phyloP scores from a whole-genome alignment of 2,888 invertebrate genomes.

The Drosophila formosana region DNA sequence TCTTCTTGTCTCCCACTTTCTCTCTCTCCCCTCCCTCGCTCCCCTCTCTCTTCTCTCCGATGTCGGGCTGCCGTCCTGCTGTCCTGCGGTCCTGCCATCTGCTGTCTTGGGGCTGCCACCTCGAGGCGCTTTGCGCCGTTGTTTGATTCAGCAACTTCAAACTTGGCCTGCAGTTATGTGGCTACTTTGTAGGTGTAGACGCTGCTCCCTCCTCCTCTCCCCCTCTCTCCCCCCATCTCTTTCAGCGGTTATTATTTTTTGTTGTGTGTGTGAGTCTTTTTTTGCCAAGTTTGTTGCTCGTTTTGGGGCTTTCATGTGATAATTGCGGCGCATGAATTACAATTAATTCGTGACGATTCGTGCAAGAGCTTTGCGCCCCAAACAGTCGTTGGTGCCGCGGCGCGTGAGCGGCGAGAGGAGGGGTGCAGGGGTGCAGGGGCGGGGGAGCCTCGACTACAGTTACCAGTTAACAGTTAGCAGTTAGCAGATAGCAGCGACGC shows the following conservation, averaged over 20 bases:
- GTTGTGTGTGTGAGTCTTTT: slow-evolving; percentile 9
- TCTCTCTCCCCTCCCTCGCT: background rate
- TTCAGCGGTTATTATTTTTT: slow-evolving; percentile 19
- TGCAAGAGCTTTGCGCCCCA: slow-evolving; percentile 67
- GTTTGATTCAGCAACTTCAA: slow-evolving; percentile 59
- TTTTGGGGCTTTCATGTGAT: slow-evolving; percentile 76
- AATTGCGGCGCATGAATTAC: slow-evolving; percentile 85
- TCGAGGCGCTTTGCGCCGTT: background rate
- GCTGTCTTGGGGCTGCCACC: background rate
- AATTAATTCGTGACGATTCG: slow-evolving; percentile 84
- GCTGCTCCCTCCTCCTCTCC: background rate
- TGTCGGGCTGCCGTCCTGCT: background rate
- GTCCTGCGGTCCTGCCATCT: background rate
- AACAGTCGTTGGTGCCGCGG: slow-evolving; percentile 4
- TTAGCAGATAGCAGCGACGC: slow-evolving; percentile 43
- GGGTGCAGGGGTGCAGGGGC: background rate
- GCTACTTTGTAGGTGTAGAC: slow-evolving; percentile 34
- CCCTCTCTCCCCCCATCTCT: background rate
- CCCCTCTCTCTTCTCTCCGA: no score
- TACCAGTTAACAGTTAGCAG: slow-evolving; percentile 18
- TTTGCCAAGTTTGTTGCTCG: slow-evolving; percentile 38
- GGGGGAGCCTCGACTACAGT: slow-evolving; percentile 30
- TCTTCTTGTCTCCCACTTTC: background rate
- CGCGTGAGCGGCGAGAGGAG: background rate
- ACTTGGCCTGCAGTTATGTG: slow-evolving; percentile 47